A percentile compares a stretch with the other conserved stretches of the same genome.
phyloP scores from a whole-genome alignment of 2,888 invertebrate genomes.

The Opisthograptis luteolata region DNA sequence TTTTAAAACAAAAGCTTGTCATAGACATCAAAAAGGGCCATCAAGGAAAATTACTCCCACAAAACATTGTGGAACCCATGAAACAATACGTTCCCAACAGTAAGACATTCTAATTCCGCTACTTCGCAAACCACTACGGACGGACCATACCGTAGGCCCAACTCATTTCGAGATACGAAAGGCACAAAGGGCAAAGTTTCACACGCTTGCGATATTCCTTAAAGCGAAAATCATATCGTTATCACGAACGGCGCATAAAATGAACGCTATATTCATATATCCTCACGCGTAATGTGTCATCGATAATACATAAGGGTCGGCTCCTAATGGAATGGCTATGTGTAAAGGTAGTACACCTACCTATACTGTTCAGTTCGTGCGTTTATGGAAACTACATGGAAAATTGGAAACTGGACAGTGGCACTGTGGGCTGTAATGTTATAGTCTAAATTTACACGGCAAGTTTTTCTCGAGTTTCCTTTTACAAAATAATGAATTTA shows the following conservation, averaged over 20 bases:
- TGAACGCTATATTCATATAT: slow-evolving; percentile 38
- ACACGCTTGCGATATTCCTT: slow-evolving; percentile 3
- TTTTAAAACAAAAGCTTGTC: too few relatives aligned
- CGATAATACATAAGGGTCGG: slow-evolving; percentile 48
- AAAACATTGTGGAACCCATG: too few relatives aligned
- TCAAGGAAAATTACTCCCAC: too few relatives aligned
- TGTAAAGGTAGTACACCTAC: neutral
- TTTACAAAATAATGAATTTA: too few relatives aligned
- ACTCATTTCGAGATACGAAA: neutral
- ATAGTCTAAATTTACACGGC: too few relatives aligned
- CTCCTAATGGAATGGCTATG: slow-evolving; percentile 37
- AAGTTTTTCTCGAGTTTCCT: neutral
- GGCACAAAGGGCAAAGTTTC: slow-evolving; percentile 16
- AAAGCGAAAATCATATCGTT: slow-evolving; percentile 28
- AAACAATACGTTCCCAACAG: neutral
- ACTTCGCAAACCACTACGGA: neutral
- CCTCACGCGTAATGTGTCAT: slow-evolving; percentile 44
- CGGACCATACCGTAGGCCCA: slow-evolving; percentile 5
- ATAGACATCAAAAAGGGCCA: too few relatives aligned
- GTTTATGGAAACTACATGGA: slow-evolving; percentile 1
- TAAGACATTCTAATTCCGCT: neutral
- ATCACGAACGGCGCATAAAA: slow-evolving; percentile 29
- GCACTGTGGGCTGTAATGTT: too few relatives aligned
- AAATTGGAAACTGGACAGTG: neutral
- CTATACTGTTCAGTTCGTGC: neutral